These are phyloP conservation scores for Allygus modestus DNA, from an alignment of 2,888 invertebrate species.

Conservation along the genomic window DNA sequence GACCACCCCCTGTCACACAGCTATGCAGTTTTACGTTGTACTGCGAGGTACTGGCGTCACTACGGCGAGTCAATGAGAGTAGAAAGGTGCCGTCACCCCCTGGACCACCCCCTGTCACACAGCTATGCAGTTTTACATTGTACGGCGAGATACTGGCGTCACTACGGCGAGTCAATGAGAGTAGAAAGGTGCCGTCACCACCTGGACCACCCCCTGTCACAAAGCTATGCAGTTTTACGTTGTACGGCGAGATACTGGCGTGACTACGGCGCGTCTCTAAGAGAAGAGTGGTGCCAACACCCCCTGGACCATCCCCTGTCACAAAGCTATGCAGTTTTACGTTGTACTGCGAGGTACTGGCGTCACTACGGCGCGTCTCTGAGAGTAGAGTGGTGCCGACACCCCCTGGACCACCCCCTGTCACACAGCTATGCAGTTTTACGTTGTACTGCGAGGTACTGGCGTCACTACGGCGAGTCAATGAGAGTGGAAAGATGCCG, in stretches of 20 bases:
- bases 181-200: not conserved
- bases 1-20: constrained; percentile 14
- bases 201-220: constrained; percentile 6
- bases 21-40: not conserved
- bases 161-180: not conserved
- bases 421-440: not conserved
- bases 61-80: not conserved
- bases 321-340: not conserved
- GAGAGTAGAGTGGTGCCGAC: not conserved
- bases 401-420: not conserved
- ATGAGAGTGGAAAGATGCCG: not conserved
- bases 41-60: not conserved
- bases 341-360: too few relatives aligned
- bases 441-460: too few relatives aligned
- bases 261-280: too few relatives aligned
- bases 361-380: not conserved
- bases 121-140: not conserved
- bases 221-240: too few relatives aligned
- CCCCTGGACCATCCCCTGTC: not conserved
- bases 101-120: not conserved
- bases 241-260: too few relatives aligned
- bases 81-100: not conserved
- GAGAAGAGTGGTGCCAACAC: too few relatives aligned
- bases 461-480: not conserved
- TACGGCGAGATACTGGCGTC: not conserved